phyloP scores from a whole-genome alignment of 2,113 vertebrate species.

The Ovibos moschatus region DNA sequence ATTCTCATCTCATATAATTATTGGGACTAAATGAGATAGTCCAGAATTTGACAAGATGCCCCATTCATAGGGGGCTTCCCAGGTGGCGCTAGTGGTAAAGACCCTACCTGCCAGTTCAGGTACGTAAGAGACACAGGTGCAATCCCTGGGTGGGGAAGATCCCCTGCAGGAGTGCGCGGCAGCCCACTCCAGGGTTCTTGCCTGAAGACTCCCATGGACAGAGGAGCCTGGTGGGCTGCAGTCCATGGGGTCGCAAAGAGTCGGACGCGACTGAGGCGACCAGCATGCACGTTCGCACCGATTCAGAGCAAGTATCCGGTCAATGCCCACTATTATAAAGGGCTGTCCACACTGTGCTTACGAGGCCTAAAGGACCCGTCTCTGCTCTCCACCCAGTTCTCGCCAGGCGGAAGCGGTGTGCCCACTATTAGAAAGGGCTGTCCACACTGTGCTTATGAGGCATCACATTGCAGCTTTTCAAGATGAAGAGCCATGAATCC shows the following conservation, averaged over 20 bases:
- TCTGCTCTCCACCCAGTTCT: no score
- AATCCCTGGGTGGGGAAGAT: not conserved
- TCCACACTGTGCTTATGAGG: no score
- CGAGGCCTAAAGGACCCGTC: no score
- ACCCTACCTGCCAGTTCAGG: not conserved
- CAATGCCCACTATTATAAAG: not conserved
- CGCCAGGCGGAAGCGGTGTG: accelerated
- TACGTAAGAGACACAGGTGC: accelerated
- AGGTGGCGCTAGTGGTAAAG: not conserved
- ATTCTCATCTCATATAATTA: not conserved
- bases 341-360: no score
- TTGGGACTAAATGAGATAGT: no score
- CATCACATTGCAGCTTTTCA: not conserved
- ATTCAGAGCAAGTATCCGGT: not conserved
- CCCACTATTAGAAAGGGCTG: not conserved
- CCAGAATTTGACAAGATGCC: not conserved
- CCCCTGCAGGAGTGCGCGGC: accelerated
- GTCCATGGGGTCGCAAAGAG: accelerated
- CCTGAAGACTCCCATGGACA: not conserved
- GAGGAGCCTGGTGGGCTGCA: not conserved
- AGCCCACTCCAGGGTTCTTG: not conserved
- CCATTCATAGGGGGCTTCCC: not conserved
- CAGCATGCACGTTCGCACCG: accelerated
- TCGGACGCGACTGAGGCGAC: accelerated
- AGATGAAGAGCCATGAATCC: not conserved